Conservation (phyloP, 1,140 invertebrate species). For the Lithobius niger region DNA sequence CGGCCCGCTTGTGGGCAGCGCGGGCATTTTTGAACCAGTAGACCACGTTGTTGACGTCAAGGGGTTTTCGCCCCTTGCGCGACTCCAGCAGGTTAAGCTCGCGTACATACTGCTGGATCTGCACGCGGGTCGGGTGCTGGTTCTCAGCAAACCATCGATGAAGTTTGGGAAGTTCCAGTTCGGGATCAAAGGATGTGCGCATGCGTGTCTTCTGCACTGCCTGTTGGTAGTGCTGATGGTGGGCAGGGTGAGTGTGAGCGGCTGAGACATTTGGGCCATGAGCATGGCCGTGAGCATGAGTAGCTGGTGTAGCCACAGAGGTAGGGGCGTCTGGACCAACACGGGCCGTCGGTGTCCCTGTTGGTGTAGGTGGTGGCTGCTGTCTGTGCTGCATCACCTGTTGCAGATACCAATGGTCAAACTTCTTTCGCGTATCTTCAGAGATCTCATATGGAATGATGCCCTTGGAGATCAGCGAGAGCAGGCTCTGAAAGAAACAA, state of each 20-base stretch:
- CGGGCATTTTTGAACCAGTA: constrained; percentile 99
- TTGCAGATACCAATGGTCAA: constrained; percentile 34
- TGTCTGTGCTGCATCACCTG: constrained; percentile 26
- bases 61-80: constrained; percentile 72
- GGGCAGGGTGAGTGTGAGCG: constrained; percentile 15
- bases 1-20: constrained; percentile 73
- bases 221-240: constrained; percentile 26
- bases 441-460: constrained; percentile 24
- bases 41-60: constrained; percentile 94
- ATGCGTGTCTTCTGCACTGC: constrained; percentile 77
- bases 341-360: not conserved
- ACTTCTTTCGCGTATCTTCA: constrained; percentile 28
- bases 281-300: constrained; percentile 15
- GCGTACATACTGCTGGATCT: constrained; percentile 88
- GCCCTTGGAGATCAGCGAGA: constrained; percentile 24
- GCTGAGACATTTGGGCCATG: constrained; percentile 17
- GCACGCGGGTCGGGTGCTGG: constrained; percentile 50
- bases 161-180: constrained; percentile 82
- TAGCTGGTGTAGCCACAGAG: not conserved
- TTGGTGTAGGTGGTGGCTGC: constrained; percentile 14
- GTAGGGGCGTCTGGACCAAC: not conserved
- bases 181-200: constrained; percentile 87
- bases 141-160: constrained; percentile 91
- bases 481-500: constrained; percentile 20
- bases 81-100: constrained; percentile 86